Evolutionary conservation across 2,113 vertebrate species (phyloP), one percentile per base, ranked within the genome.

Genomic region (Eulacestoma nigropectus): DNA sequence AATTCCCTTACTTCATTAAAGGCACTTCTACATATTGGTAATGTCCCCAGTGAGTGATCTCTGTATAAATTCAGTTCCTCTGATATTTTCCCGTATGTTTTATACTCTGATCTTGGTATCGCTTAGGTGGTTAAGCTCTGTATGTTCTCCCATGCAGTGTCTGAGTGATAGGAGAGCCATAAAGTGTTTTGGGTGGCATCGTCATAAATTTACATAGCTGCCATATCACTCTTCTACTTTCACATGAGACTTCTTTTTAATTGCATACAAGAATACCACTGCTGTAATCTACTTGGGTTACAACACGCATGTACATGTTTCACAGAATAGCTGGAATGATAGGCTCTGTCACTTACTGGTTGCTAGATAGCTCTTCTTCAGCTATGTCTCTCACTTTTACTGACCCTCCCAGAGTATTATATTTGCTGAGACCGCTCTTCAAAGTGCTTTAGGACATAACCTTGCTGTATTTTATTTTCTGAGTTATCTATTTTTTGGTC

Each of bases 1-100:
- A 93, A 96, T 94, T 97, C 92, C 92, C 96, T 96, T 80, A 69
- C 90, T 96, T 97, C 93, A 95, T 96, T 97, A 96, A 97, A 92
- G 5, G 13, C 62, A 89, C 92, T 96, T 87, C 83, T 93, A 90
- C 96, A 96, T 94, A 93, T 84, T 90, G 83, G 65, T 87, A 96
- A 96, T 76, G 88, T 96, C 90, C 92, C 96, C 56, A 72, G 92
- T 75, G 96, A 94, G 90, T 94, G 95, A 93, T 96, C 95, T 94
- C 96, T 84, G 85, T 95, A 96, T 89, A 90, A 97, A 96, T 88
- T 95, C 92, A 75, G 83, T 86, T 95, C 92, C 62, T 95, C 86
- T 94, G 94, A 90, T 93, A 96, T 93, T 94, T 94, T 77, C 77
- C 80, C 64, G 14, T 68, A 94, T 65, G 83, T 82, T 95, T 96